Evolutionary conservation across 1,140 invertebrate genomes (phyloP).

Genomic region (Caenorhabditis tropicalis): DNA sequence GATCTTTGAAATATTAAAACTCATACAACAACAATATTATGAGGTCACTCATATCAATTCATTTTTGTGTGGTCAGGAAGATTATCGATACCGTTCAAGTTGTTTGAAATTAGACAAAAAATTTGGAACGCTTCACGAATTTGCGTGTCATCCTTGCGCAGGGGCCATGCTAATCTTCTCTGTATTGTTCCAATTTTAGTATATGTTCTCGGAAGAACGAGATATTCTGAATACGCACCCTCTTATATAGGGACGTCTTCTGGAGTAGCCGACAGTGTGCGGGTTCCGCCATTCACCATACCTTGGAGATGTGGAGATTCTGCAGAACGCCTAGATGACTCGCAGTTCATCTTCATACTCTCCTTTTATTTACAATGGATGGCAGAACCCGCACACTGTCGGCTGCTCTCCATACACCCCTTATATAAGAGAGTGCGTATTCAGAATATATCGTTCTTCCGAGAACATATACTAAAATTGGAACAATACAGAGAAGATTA

Average conservation of each 20-base stretch:
- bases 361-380: no score
- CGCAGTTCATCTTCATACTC: no score
- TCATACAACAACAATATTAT: no score
- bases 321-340: no score
- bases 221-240: not conserved
- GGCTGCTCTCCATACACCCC: not conserved
- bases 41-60: no score
- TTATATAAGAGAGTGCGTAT: not conserved
- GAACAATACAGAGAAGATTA: constrained; percentile 91
- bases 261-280: not conserved
- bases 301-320: no score
- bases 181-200: constrained; percentile 83
- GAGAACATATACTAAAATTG: constrained; percentile 74
- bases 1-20: no score
- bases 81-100: no score
- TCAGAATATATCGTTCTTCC: not conserved
- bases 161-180: constrained; percentile 91
- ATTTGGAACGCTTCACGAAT: constrained; percentile 84
- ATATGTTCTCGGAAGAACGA: constrained; percentile 54
- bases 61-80: no score
- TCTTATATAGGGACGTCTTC: not conserved
- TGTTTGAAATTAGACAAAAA: constrained; percentile 59
- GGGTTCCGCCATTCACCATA: not conserved
- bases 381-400: no score
- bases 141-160: constrained; percentile 90